Evolutionary conservation across 2,888 invertebrate genomes (phyloP), one percentile per base, ranked within the genome.

Genomic region (Petrolisthes manimaculis): DNA sequence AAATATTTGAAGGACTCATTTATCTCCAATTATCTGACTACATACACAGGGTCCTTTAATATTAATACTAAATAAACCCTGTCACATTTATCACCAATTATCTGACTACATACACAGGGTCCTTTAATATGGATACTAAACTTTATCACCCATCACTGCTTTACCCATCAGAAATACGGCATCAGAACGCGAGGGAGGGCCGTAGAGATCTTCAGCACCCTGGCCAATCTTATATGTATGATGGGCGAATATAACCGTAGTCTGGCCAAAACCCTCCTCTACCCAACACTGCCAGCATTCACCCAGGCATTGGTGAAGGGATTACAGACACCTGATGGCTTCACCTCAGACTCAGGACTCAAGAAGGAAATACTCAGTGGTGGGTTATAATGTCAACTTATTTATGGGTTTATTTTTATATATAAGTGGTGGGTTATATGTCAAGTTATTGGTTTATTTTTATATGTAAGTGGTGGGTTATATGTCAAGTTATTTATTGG

Each of bases 261-360:
- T 88, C 94, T 95, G 86, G 94, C 95, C 84, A 94, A 94, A 83
- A 94, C 94, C 77, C 94, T 95, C 92, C 93, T 96, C 91, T 94
- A 94, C 91, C 95, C 95, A n/a, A 94, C 95, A n/a, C 92, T 96
- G 78, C 95, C 95, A 0, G 94, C 94, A 92, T 96, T 96, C 92
- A 95, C 95, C 92, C 94, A 95, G 91, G 95, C 95, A 81, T 94
- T 96, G 89, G 93, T 95, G 56, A 93, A 94, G 84, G 94, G 94
- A 86, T 92, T 96, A 8, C 93, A 94, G 83, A 93, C 94, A 87
- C 94, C 94, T 37, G 94, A 95, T 92, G 94, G 94, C 4, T 92
- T 93, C 18, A 93, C 93, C 0, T 89, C 91, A 69, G 95, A 95
- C 92, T 95, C 94, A 92, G 94, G 95, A 14, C 92, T 96, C 18